A percentile compares a stretch with the other conserved stretches of the same genome.
phyloP scores from a whole-genome alignment of 2,797 vertebrate species.

The Emys orbicularis region DNA sequence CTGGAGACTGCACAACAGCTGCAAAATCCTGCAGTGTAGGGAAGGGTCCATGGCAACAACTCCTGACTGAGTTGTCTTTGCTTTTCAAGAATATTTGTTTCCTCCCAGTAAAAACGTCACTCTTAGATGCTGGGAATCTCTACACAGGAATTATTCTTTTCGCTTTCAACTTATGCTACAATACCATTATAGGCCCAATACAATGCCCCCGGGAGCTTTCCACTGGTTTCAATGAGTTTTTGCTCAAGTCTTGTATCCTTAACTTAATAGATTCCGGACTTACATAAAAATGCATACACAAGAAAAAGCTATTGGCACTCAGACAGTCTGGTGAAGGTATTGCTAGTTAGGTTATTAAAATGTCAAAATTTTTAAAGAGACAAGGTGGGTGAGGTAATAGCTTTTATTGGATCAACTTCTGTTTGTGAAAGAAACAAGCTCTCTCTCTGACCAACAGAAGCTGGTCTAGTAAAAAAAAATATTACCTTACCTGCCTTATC shows the following conservation, averaged over 20 bases:
- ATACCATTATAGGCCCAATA: not conserved
- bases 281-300: not conserved
- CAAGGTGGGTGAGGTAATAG: not conserved
- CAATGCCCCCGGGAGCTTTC: not conserved
- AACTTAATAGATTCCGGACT: not conserved
- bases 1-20: not conserved
- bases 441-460: not conserved
- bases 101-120: not conserved
- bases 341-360: not conserved
- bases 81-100: not conserved
- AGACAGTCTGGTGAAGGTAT: not conserved
- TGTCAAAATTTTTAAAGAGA: not conserved
- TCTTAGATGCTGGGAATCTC: not conserved
- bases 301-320: not conserved
- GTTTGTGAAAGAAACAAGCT: not conserved
- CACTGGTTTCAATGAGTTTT: not conserved
- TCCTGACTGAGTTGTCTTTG: rapidly evolving
- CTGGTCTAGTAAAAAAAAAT: not conserved
- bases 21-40: rapidly evolving
- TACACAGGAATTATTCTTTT: not conserved
- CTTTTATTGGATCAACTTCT: not conserved
- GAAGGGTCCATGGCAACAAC: not conserved
- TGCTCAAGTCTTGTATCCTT: not conserved
- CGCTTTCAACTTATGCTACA: not conserved
- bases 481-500: not conserved